These are phyloP conservation scores for Drosophila santomea DNA, from an alignment of 1,140 invertebrate species.

Conservation along the genomic window DNA sequence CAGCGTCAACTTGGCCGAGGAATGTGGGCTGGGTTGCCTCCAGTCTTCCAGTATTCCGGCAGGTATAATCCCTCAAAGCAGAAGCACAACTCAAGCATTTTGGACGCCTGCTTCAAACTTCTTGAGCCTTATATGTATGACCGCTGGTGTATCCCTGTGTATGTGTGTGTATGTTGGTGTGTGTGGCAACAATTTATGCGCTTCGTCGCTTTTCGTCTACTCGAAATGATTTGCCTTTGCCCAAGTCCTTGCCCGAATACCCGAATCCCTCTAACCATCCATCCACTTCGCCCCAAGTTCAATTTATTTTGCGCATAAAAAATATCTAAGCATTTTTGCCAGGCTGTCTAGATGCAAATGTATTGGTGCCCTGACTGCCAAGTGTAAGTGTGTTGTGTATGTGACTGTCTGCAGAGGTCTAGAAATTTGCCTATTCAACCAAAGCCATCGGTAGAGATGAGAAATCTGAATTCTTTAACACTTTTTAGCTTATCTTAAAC, in stretches of 20 bases:
- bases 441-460: constrained; percentile 44
- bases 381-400: constrained; percentile 17
- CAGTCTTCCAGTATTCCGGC: constrained; percentile 31
- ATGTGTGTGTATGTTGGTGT: constrained; percentile 1
- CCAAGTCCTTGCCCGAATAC: constrained; percentile 3
- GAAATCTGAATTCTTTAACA: neutral
- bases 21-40: constrained; percentile 20
- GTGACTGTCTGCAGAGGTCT: constrained; percentile 30
- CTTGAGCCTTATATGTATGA: constrained; percentile 24
- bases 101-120: constrained; percentile 35
- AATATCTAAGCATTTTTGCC: constrained; percentile 69
- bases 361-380: constrained; percentile 36
- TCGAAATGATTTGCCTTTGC: constrained; percentile 68
- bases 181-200: constrained; percentile 73
- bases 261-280: constrained; percentile 7
- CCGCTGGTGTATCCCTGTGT: constrained; percentile 12
- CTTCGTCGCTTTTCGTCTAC: constrained; percentile 79
- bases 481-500: neutral
- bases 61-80: constrained; percentile 81
- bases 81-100: constrained; percentile 67
- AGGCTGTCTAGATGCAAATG: constrained; percentile 39
- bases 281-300: constrained; percentile 53
- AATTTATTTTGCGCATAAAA: constrained; percentile 80
- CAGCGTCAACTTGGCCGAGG: constrained; percentile 41
- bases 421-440: constrained; percentile 49